Conservation (phyloP, 1,140 invertebrate species). For the Tetramorium parvispinum region DNA sequence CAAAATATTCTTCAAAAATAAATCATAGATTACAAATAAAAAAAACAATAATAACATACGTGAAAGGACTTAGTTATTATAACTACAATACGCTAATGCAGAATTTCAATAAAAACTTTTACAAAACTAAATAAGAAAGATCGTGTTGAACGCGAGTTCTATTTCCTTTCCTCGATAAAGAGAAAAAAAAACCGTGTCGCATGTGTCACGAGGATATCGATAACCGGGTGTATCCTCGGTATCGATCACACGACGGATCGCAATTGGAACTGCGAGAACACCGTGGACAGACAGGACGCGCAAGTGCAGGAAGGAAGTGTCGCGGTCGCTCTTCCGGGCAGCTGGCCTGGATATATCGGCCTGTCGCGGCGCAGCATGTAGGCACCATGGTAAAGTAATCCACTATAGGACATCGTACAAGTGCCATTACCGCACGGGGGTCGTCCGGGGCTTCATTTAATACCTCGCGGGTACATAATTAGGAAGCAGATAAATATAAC, state of each 20-base stretch:
- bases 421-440: slow-evolving; percentile 80
- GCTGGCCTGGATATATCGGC: slow-evolving; percentile 82
- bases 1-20: too few relatives aligned
- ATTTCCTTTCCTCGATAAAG: background rate
- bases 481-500: slow-evolving; percentile 73
- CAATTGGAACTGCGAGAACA: slow-evolving; percentile 63
- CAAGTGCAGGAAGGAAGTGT: slow-evolving; percentile 84
- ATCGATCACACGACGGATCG: slow-evolving; percentile 66
- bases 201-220: slow-evolving; percentile 43
- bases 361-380: slow-evolving; percentile 58
- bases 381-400: slow-evolving; percentile 83
- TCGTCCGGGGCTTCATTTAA: slow-evolving; percentile 79
- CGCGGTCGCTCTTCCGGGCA: slow-evolving; percentile 85
- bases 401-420: slow-evolving; percentile 84
- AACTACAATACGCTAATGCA: background rate
- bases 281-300: slow-evolving; percentile 74
- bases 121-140: background rate
- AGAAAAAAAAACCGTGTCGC: background rate
- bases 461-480: slow-evolving; percentile 77
- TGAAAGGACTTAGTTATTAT: too few relatives aligned
- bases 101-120: background rate
- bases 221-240: slow-evolving; percentile 43
- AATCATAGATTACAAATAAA: too few relatives aligned
- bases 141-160: background rate
- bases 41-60: too few relatives aligned